Evolutionary conservation across 2,888 invertebrate genomes (phyloP).

Genomic region (Allophyes oxyacanthae): DNA sequence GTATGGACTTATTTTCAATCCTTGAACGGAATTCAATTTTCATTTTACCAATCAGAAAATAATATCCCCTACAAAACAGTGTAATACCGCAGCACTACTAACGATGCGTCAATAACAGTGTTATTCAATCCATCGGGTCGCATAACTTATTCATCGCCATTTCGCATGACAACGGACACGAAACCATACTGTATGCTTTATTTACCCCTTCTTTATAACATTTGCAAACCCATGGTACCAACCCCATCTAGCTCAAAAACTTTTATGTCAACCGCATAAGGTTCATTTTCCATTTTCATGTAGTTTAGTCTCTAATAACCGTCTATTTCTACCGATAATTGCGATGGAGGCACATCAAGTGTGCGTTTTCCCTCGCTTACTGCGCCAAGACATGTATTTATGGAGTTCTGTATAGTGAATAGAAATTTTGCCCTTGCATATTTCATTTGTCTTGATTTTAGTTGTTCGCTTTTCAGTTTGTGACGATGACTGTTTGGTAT

Average conservation of each 20-base stretch:
- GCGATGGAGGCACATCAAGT: slow-evolving; percentile 66
- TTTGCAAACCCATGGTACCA: slow-evolving; percentile 23
- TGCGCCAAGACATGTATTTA: slow-evolving; percentile 52
- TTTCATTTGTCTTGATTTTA: slow-evolving; percentile 44
- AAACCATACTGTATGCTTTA: slow-evolving; percentile 53
- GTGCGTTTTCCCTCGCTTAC: slow-evolving; percentile 70
- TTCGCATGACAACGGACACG: slow-evolving; percentile 61
- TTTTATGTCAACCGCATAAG: slow-evolving; percentile 22
- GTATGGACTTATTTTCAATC: too few species aligned
- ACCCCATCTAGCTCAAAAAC: background rate
- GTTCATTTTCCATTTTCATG: slow-evolving; percentile 25
- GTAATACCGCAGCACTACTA: slow-evolving; percentile 10
- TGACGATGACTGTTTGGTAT: too few species aligned
- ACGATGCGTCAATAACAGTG: slow-evolving; percentile 34
- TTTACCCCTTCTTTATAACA: slow-evolving; percentile 48
- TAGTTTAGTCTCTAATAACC: slow-evolving; percentile 29
- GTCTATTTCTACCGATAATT: slow-evolving; percentile 67
- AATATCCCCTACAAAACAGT: background rate
- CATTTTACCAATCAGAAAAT: slow-evolving; percentile 5
- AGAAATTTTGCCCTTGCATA: slow-evolving; percentile 54
- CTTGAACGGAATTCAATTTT: slow-evolving; percentile 5
- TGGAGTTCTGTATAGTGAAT: slow-evolving; percentile 40
- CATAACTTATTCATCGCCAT: slow-evolving; percentile 66
- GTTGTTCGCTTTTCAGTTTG: slow-evolving; percentile 16
- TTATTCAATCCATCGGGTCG: slow-evolving; percentile 45